These are phyloP conservation scores for Platyscapa corneri DNA, from an alignment of 1,140 invertebrate species.

Conservation along the genomic window DNA sequence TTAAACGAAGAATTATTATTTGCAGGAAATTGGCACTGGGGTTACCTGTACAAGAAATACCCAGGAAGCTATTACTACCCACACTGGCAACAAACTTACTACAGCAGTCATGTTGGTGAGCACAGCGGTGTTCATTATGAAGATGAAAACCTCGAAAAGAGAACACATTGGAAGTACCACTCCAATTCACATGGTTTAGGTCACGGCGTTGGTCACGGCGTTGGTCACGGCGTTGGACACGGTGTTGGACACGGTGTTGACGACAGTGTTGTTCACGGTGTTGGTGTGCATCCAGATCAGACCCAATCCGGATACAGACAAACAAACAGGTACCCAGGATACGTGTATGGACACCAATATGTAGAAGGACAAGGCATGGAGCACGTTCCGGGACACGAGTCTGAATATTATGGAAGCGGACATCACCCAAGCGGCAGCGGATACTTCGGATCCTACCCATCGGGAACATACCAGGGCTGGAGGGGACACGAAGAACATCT, in stretches of 20 bases:
- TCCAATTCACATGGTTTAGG: background rate
- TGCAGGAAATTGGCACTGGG: slow-evolving; percentile 59
- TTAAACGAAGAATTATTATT: background rate
- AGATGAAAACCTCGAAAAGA: slow-evolving; percentile 25
- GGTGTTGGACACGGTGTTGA: background rate
- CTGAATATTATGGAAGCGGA: slow-evolving; percentile 57
- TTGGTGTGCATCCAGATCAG: slow-evolving; percentile 11
- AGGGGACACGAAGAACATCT: slow-evolving; percentile 57
- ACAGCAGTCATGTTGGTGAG: slow-evolving; percentile 53
- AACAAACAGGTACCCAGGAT: background rate
- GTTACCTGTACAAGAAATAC: slow-evolving; percentile 63
- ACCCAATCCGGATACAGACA: background rate
- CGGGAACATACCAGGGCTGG: slow-evolving; percentile 49
- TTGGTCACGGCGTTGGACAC: background rate
- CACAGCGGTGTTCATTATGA: slow-evolving; percentile 28
- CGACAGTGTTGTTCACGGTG: slow-evolving; percentile 18
- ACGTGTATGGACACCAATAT: background rate
- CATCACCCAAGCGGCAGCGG: slow-evolving; percentile 60
- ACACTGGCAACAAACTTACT: slow-evolving; percentile 61
- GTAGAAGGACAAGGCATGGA: slow-evolving; percentile 36
- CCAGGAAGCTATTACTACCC: slow-evolving; percentile 66
- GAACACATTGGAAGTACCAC: background rate
- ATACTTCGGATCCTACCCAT: slow-evolving; percentile 55
- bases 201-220: background rate
- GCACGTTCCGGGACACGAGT: slow-evolving; percentile 35